phyloP scores from a whole-genome alignment of 2,888 invertebrate species.

The Cheilosia soror region DNA sequence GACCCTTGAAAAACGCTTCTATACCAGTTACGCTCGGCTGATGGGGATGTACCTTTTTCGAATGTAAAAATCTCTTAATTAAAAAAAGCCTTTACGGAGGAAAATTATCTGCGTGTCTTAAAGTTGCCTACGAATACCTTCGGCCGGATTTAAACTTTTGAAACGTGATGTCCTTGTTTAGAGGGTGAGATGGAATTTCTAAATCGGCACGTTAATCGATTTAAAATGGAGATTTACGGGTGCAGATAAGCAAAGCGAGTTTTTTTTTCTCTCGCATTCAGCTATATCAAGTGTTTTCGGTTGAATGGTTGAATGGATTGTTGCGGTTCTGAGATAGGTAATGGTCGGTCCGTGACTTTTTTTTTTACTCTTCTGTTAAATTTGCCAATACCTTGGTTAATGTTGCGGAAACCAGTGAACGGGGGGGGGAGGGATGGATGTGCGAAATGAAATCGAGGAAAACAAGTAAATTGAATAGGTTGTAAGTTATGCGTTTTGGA shows the following conservation, averaged over 20 bases:
- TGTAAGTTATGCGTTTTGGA: constrained; percentile 63
- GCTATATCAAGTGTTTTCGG: constrained; percentile 70
- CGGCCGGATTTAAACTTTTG: constrained; percentile 49
- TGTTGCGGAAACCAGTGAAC: constrained; percentile 68
- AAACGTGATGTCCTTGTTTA: constrained; percentile 50
- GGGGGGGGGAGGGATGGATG: constrained; percentile 26
- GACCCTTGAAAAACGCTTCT: constrained; percentile 55
- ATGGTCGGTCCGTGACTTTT: constrained; percentile 39
- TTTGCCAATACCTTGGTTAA: constrained; percentile 65
- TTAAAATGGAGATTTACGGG: constrained; percentile 74
- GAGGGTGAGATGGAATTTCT: constrained; percentile 50
- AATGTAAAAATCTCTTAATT: constrained; percentile 71
- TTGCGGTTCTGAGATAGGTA: constrained; percentile 64
- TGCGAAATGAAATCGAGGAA: constrained; percentile 44
- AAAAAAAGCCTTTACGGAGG: constrained; percentile 41
- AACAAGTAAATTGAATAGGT: constrained; percentile 69
- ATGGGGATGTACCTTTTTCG: constrained; percentile 40
- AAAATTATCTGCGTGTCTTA: constrained; percentile 32
- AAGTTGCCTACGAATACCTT: constrained; percentile 22
- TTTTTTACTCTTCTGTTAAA: constrained; percentile 21
- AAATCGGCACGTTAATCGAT: constrained; percentile 76
- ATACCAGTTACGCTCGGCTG: neutral
- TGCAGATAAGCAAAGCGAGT: constrained; percentile 58
- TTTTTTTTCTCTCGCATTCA: constrained; percentile 11
- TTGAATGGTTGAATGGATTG: constrained; percentile 71